phyloP scores from a whole-genome alignment of 1,140 invertebrate genomes.

The Drosophila tani region DNA sequence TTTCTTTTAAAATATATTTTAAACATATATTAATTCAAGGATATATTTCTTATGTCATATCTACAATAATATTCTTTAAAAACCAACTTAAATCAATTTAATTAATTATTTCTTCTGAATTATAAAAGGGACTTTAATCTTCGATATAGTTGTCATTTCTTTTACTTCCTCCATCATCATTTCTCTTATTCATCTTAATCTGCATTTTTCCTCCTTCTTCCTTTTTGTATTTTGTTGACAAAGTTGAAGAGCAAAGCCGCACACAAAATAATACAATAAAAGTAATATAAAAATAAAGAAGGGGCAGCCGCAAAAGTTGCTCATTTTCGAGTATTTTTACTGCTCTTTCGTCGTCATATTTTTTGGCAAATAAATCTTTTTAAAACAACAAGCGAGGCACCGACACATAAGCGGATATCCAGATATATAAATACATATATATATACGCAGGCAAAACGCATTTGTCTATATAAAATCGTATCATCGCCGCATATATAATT shows the following conservation, averaged over 20 bases:
- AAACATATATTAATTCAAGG: background rate
- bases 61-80: background rate
- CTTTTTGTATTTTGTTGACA: conserved; percentile 29
- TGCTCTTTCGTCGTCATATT: conserved; percentile 46
- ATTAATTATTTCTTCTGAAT: background rate
- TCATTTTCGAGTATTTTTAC: conserved; percentile 45
- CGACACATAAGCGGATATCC: conserved; percentile 19
- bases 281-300: background rate
- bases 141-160: background rate
- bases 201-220: conserved; percentile 12
- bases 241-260: conserved; percentile 35
- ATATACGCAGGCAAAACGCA: conserved; percentile 23
- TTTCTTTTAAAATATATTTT: background rate
- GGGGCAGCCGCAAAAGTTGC: conserved; percentile 35
- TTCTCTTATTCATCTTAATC: conserved; percentile 23
- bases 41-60: background rate
- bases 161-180: background rate
- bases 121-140: conserved; percentile 7
- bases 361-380: conserved; percentile 63
- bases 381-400: conserved; percentile 28
- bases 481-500: conserved; percentile 66
- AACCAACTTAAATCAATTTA: background rate
- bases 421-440: conserved; percentile 16
- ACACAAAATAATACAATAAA: conserved; percentile 10
- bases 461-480: conserved; percentile 35